Base-by-base conservation (phyloP, 2,888 invertebrate genomes). In the Platycnemis pennipes region DNA sequence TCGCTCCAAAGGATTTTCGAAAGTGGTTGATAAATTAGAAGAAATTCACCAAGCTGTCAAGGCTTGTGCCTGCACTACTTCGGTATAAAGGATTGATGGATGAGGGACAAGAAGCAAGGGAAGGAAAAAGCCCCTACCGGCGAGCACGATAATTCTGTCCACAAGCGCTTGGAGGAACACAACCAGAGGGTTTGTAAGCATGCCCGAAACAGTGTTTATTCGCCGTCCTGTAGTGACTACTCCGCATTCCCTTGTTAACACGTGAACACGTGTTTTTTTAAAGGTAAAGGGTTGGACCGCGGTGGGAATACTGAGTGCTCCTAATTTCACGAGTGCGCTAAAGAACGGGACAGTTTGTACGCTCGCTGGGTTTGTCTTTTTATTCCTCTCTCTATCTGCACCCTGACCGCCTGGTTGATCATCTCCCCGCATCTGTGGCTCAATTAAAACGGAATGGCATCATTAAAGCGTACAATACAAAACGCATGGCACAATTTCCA, bases 171-270 rank as follows among this genome's bases (percentile, higher is more conserved):
- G n/a, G 26, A 63, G 77, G 31, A 37, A 37, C 37, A 77, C 77
- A 77, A 37, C 77, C 77, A 37, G 37, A 63, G 77, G 13, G 77
- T 77, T 31, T 77, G 77, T 77, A 77, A 77, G 77, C 77, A 37
- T 77, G 77, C 77, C 77, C 77, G 37, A 77, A n/a, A 77, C 77
- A 31, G 26, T 77, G 77, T 77, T 77, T 77, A 77, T 77, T 77
- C 77, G 77, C 37, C 37, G 77, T 77, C 11, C 77, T 13, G 37
- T 77, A 16, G 77, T 77, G 77, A 37, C 77, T 77, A 77, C 77
- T 77, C 77, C 11, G 77, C 16, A 37, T 77, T 77, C 37, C 77
- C 63, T 63, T 63, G 63, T 63, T 63, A 63, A 63, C 77, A 37
- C 37, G 77, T 77, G 22, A 31, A 77, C 77, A 77, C 77, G 37